These are phyloP conservation scores for Heliconius aoede DNA, from an alignment of 2,888 invertebrate species.

Conservation along the genomic window DNA sequence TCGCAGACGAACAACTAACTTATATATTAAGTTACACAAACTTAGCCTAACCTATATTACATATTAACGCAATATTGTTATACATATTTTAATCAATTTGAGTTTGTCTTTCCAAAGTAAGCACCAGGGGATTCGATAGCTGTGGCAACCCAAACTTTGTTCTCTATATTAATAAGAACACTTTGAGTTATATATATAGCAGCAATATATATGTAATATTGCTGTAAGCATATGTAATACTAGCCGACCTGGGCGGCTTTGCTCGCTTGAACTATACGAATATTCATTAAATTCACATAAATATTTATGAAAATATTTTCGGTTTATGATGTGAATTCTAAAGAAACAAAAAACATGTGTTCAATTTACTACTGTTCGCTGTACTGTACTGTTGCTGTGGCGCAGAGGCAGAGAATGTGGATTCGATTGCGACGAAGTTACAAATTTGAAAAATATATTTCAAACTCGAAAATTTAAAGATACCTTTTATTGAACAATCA, in stretches of 20 bases:
- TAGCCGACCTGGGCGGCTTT: no score
- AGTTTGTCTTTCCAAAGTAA: conserved; percentile 16
- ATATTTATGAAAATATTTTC: no score
- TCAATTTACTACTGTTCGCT: no score
- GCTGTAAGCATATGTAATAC: neutral
- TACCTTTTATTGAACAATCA: neutral
- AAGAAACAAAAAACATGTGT: no score
- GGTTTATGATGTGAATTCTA: no score
- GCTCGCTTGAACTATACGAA: no score
- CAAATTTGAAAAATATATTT: no score
- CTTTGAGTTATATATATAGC: conserved; percentile 3
- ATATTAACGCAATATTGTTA: neutral
- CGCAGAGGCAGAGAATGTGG: neutral
- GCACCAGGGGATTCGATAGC: conserved; percentile 4
- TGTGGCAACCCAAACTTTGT: neutral
- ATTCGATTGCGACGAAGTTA: neutral
- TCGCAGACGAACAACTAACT: neutral
- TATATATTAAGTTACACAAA: neutral
- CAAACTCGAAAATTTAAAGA: no score
- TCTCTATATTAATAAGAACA: conserved; percentile 2
- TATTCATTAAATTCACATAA: no score
- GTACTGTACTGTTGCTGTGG: neutral
- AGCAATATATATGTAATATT: no score
- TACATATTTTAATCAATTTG: conserved; percentile 9
- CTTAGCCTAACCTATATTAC: neutral